Base-by-base conservation (phyloP, 2,888 invertebrate species). In the Drosophila aldrichi region DNA sequence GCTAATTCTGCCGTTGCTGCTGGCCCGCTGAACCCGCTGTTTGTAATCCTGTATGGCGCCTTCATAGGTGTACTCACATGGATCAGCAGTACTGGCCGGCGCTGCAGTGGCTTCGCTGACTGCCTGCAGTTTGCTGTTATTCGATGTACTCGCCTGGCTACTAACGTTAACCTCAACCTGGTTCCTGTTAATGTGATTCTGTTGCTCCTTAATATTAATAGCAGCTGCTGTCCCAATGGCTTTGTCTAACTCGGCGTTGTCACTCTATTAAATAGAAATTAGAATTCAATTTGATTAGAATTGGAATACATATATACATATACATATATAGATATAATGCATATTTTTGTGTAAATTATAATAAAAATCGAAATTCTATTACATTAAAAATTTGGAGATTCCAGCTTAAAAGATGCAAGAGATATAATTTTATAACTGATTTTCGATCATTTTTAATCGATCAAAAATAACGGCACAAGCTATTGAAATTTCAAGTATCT, bases 31-130 rank as follows among this genome's bases (percentile, higher is more conserved):
- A 83, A 96, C 96, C 80, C 96, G 94, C 58, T 96, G 96, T 83
- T 97, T 96, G 93, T 97, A 97, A 81, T 96, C 96, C 91, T 97
- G 96, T 82, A 97, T 97, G 83, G 97, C 97, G 83, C 96, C 96
- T 92, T 97, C 97, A 92, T 97, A 97, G 0, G 97, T 97, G 92
- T 97, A 97, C 92, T 97, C 97, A 88, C 96, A 95, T 38, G 95
- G 95, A 92, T 96, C 95, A 2, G 95, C 95, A 49, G 96, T 95
- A 91, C 95, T 95, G 79, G 95, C 94, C 48, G 95, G 95, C 79
- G 95, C 95, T 62, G 71, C 2, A 10, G 40, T 38, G 74, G 75
- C 74, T 10, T 51, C 56, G 16, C 51, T 70, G 10, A 55, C 41
- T 22, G 71, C 38, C 38, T 57, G 56, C 60, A 63, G 14, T 32